Conservation (phyloP, 2,888 invertebrate species). For the Microctonus brassicae region DNA sequence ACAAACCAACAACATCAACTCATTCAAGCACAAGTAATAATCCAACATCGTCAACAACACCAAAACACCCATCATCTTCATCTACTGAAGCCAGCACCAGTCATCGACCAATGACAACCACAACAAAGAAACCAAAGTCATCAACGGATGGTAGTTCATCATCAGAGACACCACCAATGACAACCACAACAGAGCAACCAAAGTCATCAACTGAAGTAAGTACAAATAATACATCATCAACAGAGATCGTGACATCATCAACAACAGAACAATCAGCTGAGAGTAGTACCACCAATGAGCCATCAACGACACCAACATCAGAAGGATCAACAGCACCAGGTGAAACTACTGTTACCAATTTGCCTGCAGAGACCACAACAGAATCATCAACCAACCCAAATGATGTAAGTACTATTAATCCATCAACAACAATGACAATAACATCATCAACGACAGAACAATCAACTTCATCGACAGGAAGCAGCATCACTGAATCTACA, state of each 20-base stretch:
- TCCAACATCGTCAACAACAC: neutral
- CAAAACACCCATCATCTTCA: neutral
- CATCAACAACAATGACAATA: neutral
- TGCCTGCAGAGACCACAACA: no score
- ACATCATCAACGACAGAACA: neutral
- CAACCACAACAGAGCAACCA: slow-evolving; percentile 1
- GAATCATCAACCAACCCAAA: no score
- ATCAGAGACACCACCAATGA: neutral
- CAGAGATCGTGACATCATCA: neutral
- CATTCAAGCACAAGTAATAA: neutral
- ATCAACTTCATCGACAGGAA: neutral
- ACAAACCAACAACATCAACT: slow-evolving; percentile 5
- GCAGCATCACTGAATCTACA: neutral
- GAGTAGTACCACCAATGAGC: neutral
- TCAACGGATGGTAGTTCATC: no score
- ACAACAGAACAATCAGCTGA: neutral
- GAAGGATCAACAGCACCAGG: neutral
- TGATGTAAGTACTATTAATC: neutral
- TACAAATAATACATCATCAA: neutral
- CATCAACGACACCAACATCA: neutral
- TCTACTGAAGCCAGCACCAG: neutral
- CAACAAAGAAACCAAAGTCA: no score
- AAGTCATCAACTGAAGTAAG: neutral
- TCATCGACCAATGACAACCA: neutral
- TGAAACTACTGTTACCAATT: no score